Percentiles rank a stretch among this genome's conserved stretches.
Evolutionary conservation across 2,888 invertebrate species (phyloP).

Genomic region (Atethmia centrago): DNA sequence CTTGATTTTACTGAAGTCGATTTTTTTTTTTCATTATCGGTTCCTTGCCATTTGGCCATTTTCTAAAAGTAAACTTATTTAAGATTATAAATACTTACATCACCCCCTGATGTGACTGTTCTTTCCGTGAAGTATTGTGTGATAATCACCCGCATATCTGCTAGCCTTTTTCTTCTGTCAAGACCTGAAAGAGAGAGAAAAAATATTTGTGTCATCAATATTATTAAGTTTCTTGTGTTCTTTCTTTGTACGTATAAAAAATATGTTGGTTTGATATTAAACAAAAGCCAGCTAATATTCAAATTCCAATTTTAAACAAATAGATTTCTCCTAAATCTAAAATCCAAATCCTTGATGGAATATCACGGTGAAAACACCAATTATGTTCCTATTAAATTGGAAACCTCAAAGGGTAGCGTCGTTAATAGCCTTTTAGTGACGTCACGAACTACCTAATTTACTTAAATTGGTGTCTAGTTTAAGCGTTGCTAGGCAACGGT

Average conservation of each 20-base stretch:
- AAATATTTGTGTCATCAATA: conserved; percentile 37
- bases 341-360: too few species aligned
- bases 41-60: too few species aligned
- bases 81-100: conserved; percentile 75
- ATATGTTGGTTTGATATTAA: neutral
- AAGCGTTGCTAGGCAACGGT: conserved; percentile 67
- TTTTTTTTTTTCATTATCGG: too few species aligned
- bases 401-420: conserved; percentile 32
- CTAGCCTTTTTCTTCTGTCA: conserved; percentile 80
- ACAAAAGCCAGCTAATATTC: too few species aligned
- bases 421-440: conserved; percentile 53
- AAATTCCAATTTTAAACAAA: conserved; percentile 1
- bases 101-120: conserved; percentile 90
- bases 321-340: conserved; percentile 1
- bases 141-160: conserved; percentile 80
- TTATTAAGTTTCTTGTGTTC: too few species aligned
- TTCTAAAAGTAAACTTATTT: too few species aligned
- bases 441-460: conserved; percentile 62
- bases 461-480: conserved; percentile 60
- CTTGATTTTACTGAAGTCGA: too few species aligned
- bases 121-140: conserved; percentile 88
- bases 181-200: conserved; percentile 74
- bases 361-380: conserved; percentile 32
- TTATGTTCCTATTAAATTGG: conserved; percentile 38
- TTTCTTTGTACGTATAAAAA: neutral